Evolutionary conservation across 2,113 vertebrate species (phyloP).

Genomic region (Seriola quinqueradiata): DNA sequence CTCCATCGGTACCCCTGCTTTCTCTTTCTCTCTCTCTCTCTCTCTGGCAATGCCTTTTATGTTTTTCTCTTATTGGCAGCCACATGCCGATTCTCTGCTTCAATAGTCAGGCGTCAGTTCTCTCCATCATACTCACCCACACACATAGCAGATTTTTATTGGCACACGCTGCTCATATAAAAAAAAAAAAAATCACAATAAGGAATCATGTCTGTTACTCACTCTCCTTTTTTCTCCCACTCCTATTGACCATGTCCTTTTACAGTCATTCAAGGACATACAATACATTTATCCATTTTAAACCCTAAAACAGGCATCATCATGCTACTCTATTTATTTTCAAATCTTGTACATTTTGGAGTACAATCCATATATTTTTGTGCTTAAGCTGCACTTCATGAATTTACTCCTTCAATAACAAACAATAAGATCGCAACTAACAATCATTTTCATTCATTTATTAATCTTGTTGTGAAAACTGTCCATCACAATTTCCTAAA

Average conservation of each 20-base stretch:
- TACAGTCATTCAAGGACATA: conserved; percentile 54
- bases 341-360: background rate
- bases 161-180: conserved; percentile 11
- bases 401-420: background rate
- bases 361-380: background rate
- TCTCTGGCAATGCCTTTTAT: conserved; percentile 13
- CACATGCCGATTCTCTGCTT: conserved; percentile 59
- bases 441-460: background rate
- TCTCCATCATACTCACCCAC: conserved; percentile 79
- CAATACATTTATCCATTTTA: background rate
- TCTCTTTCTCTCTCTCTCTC: background rate
- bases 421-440: background rate
- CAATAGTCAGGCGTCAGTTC: conserved; percentile 85
- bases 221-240: background rate
- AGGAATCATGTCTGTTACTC: background rate
- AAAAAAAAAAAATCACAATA: conserved; percentile 18
- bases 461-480: background rate
- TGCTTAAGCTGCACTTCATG: background rate
- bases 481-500: background rate
- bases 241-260: conserved; percentile 26
- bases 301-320: conserved; percentile 1
- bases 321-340: background rate
- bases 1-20: conserved; percentile 41
- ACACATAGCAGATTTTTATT: conserved; percentile 23
- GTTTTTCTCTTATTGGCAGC: conserved; percentile 68